phyloP scores from a whole-genome alignment of 1,140 invertebrate genomes.

The Papilio polytes region DNA sequence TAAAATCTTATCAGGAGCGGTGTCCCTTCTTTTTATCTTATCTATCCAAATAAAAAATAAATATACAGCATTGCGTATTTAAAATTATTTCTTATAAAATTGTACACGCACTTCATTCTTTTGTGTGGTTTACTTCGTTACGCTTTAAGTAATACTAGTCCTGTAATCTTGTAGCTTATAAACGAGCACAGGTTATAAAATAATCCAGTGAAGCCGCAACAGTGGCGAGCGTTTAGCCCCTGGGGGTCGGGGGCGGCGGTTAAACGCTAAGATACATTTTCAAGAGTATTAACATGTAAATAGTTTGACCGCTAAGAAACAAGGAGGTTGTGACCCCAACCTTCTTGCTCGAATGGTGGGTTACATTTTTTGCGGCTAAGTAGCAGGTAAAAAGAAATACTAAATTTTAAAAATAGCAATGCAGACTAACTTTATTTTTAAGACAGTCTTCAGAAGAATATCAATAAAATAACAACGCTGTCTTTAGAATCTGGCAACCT shows the following conservation, averaged over 20 bases:
- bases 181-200: conserved; percentile 26
- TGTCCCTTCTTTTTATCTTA: not conserved
- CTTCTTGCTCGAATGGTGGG: not conserved
- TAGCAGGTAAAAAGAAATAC: no score
- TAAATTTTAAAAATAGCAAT: no score
- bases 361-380: not conserved
- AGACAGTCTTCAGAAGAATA: no score
- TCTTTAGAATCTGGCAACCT: no score
- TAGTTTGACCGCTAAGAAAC: not conserved
- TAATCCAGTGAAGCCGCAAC: conserved; percentile 33
- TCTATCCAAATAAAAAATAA: not conserved
- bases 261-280: conserved; percentile 31
- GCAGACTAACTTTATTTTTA: no score
- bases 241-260: not conserved
- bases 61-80: no score
- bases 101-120: no score
- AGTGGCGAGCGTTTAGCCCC: conserved; percentile 29
- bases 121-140: not conserved
- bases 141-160: not conserved
- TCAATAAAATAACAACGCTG: no score
- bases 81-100: no score
- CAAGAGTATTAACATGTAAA: conserved; percentile 34
- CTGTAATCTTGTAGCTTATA: not conserved
- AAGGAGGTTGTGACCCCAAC: not conserved
- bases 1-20: not conserved